A percentile compares a stretch with the other conserved stretches of the same genome.
phyloP scores from a whole-genome alignment of 2,113 vertebrate species.

The Mormyrus iriodes region DNA sequence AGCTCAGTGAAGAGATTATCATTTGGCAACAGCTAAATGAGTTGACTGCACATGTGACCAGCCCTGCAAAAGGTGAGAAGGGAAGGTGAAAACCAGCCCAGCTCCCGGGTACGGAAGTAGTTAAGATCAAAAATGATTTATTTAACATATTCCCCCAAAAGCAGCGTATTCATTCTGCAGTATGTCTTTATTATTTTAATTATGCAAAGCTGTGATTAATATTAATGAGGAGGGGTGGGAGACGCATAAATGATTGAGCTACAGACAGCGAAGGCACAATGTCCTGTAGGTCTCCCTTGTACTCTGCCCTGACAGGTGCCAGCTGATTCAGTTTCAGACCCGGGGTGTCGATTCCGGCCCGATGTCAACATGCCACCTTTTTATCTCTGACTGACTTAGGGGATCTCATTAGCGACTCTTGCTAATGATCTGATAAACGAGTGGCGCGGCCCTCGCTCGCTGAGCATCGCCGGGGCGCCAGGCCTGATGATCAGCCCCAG shows the following conservation, averaged over 20 bases:
- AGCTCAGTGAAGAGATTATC: neutral
- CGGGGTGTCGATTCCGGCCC: neutral
- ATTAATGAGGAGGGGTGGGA: neutral
- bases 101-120: neutral
- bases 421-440: neutral
- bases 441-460: neutral
- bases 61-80: neutral
- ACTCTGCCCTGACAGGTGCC: neutral
- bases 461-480: neutral
- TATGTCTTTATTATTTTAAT: slow-evolving; percentile 23
- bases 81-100: neutral
- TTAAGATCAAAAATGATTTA: neutral
- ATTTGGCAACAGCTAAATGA: neutral
- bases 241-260: neutral
- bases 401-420: neutral
- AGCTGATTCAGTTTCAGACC: neutral
- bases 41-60: neutral
- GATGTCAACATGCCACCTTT: neutral
- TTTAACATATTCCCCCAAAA: neutral
- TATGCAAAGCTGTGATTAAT: neutral
- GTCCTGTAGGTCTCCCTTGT: neutral
- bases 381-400: neutral
- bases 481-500: neutral
- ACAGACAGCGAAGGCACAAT: neutral
- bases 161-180: slow-evolving; percentile 45